A percentile compares a stretch with the other conserved stretches of the same genome.
These are phyloP conservation scores for Micrasema longulum DNA, from an alignment of 1,140 invertebrate genomes.

Conservation along the genomic window DNA sequence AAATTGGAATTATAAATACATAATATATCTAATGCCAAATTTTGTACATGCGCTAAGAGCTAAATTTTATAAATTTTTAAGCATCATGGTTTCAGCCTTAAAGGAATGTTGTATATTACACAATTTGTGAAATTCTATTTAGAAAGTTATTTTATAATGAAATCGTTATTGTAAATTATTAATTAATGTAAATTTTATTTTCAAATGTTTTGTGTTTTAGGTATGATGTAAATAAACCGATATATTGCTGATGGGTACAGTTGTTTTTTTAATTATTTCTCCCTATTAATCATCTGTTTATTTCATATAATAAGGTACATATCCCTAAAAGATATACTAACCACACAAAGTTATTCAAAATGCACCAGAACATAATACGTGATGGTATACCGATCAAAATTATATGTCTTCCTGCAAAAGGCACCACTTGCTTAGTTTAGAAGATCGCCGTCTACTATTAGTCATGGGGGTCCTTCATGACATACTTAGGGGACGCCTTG, in stretches of 20 bases:
- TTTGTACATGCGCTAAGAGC: constrained; percentile 46
- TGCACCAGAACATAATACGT: no score
- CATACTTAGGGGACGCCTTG: no score
- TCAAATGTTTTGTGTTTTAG: constrained; percentile 52
- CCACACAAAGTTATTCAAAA: no score
- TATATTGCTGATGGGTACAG: constrained; percentile 44
- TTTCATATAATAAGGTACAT: no score
- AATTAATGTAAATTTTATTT: constrained; percentile 33
- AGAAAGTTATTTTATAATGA: constrained; percentile 39
- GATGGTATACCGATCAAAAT: no score
- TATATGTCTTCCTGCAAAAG: no score
- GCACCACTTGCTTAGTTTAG: no score
- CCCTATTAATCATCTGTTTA: no score
- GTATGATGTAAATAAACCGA: constrained; percentile 47
- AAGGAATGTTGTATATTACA: constrained; percentile 16
- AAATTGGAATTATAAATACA: constrained; percentile 34
- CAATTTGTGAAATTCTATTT: constrained; percentile 28
- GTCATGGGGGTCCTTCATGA: no score
- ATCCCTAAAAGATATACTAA: no score
- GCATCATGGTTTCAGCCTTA: constrained; percentile 34
- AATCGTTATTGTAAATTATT: constrained; percentile 33
- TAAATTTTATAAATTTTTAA: constrained; percentile 38
- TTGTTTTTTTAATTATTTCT: background rate
- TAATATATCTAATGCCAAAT: constrained; percentile 44
- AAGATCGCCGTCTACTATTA: no score